A percentile compares a stretch with the other conserved stretches of the same genome.
These are phyloP conservation scores for Apamea anceps DNA, from an alignment of 2,888 invertebrate species.

Conservation along the genomic window DNA sequence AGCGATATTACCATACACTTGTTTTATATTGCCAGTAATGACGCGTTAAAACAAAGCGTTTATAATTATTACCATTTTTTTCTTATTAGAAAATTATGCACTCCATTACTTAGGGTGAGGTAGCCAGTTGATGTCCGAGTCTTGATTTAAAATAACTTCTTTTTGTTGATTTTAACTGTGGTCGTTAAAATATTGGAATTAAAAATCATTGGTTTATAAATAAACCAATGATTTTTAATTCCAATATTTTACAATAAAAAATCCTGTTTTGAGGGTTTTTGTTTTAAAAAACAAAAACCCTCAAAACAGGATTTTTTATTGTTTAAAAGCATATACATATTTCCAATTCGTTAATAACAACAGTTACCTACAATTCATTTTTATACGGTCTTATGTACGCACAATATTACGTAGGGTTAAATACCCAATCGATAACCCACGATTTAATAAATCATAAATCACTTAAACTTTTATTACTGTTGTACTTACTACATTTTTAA, in stretches of 20 bases:
- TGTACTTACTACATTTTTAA: conserved; percentile 3
- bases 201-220: not conserved
- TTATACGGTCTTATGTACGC: not conserved
- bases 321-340: not conserved
- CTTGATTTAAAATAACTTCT: not conserved
- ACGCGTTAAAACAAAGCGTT: conserved; percentile 12
- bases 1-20: not conserved
- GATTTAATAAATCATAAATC: not conserved
- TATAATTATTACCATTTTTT: not conserved
- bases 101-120: not conserved
- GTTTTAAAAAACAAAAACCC: too few relatives aligned
- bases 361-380: not conserved
- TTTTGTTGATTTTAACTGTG: not conserved
- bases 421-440: not conserved
- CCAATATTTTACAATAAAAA: too few relatives aligned
- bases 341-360: not conserved
- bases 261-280: too few relatives aligned
- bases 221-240: too few relatives aligned
- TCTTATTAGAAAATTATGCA: not conserved
- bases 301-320: not conserved
- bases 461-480: not conserved
- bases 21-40: not conserved
- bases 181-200: not conserved
- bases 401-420: not conserved
- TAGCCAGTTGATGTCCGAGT: not conserved